phyloP scores from a whole-genome alignment of 1,140 invertebrate genomes.

The Scaptomyza graminum region DNA sequence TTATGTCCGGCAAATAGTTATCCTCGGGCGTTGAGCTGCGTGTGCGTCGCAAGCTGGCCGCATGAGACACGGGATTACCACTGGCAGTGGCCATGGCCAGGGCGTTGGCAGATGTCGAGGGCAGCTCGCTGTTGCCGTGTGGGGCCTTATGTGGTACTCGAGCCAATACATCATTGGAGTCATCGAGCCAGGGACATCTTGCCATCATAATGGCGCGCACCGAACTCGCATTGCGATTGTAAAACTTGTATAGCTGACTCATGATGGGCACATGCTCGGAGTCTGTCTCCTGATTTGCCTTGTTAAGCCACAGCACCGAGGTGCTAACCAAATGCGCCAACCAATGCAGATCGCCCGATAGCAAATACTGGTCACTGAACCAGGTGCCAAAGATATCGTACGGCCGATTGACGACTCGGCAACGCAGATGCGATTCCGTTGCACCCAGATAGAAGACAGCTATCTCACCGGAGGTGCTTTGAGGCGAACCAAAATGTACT shows the following conservation, averaged over 20 bases:
- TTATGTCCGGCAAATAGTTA: constrained; percentile 66
- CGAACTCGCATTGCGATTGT: constrained; percentile 93
- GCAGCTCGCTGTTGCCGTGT: constrained; percentile 6
- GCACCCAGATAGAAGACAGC: constrained; percentile 91
- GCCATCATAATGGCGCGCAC: constrained; percentile 83
- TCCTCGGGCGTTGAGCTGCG: constrained; percentile 63
- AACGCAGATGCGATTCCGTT: constrained; percentile 89
- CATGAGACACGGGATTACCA: constrained; percentile 68
- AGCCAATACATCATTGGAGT: constrained; percentile 68
- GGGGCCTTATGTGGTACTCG: background rate
- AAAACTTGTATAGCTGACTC: constrained; percentile 91
- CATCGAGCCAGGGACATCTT: constrained; percentile 81
- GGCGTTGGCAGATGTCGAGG: constrained; percentile 12
- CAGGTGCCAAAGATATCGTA: constrained; percentile 96
- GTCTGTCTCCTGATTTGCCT: constrained; percentile 91
- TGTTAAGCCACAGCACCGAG: constrained; percentile 93
- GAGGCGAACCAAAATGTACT: constrained; percentile 92
- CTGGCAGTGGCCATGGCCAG: constrained; percentile 19
- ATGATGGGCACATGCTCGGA: constrained; percentile 93
- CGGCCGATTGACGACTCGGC: constrained; percentile 92
- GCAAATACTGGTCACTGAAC: constrained; percentile 92
- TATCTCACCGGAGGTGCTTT: constrained; percentile 93
- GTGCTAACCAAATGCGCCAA: constrained; percentile 91
- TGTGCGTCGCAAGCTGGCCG: constrained; percentile 54
- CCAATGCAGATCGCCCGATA: constrained; percentile 93